Evolutionary conservation across 2,888 invertebrate genomes (phyloP).

Genomic region (Auanema sp.): DNA sequence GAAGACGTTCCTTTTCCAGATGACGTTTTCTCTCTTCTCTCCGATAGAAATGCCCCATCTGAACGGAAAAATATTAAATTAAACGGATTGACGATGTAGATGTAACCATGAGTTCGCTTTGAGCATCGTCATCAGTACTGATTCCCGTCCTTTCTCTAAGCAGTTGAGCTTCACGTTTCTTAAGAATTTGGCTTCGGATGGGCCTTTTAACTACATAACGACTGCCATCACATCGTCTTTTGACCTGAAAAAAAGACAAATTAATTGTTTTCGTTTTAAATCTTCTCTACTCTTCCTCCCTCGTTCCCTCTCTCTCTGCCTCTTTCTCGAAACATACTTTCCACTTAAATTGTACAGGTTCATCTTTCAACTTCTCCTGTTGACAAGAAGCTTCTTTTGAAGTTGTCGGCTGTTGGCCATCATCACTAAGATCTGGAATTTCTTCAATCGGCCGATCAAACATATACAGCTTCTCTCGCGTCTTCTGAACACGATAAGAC

Average conservation of each 20-base stretch:
- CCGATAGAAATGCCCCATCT: conserved; percentile 76
- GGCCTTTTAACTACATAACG: conserved; percentile 78
- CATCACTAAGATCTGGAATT: conserved; percentile 20
- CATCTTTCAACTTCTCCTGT: conserved; percentile 3
- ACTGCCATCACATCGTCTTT: conserved; percentile 77
- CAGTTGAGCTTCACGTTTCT: conserved; percentile 74
- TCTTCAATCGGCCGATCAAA: conserved; percentile 29
- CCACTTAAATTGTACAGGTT: conserved; percentile 69
- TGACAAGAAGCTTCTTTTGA: conserved; percentile 2
- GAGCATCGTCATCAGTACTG: conserved; percentile 78
- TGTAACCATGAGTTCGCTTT: conserved; percentile 75
- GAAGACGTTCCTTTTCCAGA: conserved; percentile 74
- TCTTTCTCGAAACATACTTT: conserved; percentile 69
- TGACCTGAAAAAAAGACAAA: conserved; percentile 63
- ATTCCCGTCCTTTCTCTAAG: conserved; percentile 74
- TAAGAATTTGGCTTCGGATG: conserved; percentile 69
- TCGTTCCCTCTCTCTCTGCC: background rate
- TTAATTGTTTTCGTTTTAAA: background rate
- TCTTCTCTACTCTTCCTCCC: background rate
- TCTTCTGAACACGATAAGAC: background rate
- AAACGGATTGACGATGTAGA: too few relatives aligned
- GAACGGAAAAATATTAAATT: conserved; percentile 19
- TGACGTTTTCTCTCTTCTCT: conserved; percentile 78
- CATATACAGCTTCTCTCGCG: conserved; percentile 20
- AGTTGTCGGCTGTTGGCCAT: conserved; percentile 20